Evolutionary conservation across 2,113 vertebrate genomes (phyloP).

Genomic region (Chloebia gouldiae): DNA sequence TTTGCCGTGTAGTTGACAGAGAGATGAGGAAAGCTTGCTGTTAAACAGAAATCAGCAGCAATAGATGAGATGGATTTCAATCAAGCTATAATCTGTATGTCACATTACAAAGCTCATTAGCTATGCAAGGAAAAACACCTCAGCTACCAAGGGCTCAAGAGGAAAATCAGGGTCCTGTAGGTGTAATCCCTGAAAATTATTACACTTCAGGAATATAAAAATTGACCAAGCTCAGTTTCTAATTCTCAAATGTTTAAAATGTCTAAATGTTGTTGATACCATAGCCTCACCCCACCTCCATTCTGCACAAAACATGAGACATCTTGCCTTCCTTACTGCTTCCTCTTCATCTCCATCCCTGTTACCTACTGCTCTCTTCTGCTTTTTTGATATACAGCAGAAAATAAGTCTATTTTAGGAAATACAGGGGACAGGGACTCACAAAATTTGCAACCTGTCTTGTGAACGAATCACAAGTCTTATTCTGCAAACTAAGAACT

Average conservation of each 20-base stretch:
- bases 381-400: background rate
- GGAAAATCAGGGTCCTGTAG: background rate
- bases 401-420: background rate
- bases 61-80: background rate
- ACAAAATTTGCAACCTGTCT: background rate
- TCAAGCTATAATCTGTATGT: background rate
- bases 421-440: background rate
- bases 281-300: background rate
- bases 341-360: background rate
- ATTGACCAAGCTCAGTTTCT: background rate
- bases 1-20: background rate
- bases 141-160: background rate
- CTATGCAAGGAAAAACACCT: background rate
- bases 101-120: background rate
- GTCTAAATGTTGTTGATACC: background rate
- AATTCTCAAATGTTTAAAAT: background rate
- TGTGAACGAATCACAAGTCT: background rate
- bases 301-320: background rate
- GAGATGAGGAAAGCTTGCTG: background rate
- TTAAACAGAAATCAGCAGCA: background rate
- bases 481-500: background rate
- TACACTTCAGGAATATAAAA: background rate
- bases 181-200: background rate
- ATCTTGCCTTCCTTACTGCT: background rate
- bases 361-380: background rate